Conservation (phyloP, 2,888 invertebrate species). For the Lasioglossum zephyrum region DNA sequence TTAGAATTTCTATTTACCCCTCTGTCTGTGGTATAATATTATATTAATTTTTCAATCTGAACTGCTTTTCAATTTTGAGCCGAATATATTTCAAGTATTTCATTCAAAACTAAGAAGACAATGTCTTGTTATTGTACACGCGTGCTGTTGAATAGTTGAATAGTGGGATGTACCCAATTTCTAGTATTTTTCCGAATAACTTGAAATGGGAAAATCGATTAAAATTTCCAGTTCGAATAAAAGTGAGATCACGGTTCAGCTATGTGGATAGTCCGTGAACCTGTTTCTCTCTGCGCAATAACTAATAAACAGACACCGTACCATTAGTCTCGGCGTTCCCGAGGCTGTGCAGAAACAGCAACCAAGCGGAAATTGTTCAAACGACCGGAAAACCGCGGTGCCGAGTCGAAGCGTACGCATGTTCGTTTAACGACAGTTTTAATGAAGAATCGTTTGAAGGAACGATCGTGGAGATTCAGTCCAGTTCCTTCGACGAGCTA, state of each 20-base stretch:
- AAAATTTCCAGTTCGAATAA: not conserved
- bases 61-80: too few species aligned
- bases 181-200: too few species aligned
- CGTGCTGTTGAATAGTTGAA: too few species aligned
- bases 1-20: too few species aligned
- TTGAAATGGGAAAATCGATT: not conserved
- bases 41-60: too few species aligned
- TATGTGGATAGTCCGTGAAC: not conserved
- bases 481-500: not conserved
- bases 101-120: too few species aligned
- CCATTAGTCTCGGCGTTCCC: not conserved
- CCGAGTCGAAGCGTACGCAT: slow-evolving; percentile 13
- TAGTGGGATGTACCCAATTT: too few species aligned
- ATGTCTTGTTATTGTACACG: too few species aligned
- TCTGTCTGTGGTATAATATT: too few species aligned
- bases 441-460: slow-evolving; percentile 16
- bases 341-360: slow-evolving; percentile 7
- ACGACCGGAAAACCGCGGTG: slow-evolving; percentile 28
- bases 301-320: not conserved
- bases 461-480: slow-evolving; percentile 5
- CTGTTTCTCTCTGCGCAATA: not conserved
- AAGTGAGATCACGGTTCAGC: not conserved
- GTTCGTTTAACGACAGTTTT: slow-evolving; percentile 19
- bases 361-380: slow-evolving; percentile 25
- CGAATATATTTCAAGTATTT: too few species aligned